These are phyloP conservation scores for Lates japonicus DNA, from an alignment of 2,797 vertebrate genomes.

Conservation along the genomic window DNA sequence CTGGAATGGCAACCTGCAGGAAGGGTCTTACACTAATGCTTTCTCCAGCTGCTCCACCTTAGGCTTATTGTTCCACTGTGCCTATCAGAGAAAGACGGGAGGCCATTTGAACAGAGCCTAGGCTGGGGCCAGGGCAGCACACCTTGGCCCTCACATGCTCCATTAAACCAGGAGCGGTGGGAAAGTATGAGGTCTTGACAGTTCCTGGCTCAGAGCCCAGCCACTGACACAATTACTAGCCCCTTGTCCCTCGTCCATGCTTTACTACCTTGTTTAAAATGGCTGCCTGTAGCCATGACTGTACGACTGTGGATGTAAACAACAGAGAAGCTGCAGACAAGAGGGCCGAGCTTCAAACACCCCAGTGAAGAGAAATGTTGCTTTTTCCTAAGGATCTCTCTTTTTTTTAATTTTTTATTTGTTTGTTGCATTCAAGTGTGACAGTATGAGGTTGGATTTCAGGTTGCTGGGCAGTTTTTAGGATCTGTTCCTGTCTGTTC, in stretches of 20 bases:
- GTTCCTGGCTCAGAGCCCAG: constrained; percentile 70
- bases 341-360: constrained; percentile 16
- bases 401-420: constrained; percentile 18
- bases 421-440: constrained; percentile 10
- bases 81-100: constrained; percentile 57
- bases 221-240: constrained; percentile 73
- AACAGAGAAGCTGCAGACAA: constrained; percentile 39
- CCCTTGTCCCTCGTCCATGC: constrained; percentile 55
- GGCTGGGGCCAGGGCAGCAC: constrained; percentile 49
- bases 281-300: constrained; percentile 61
- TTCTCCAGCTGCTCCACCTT: constrained; percentile 81
- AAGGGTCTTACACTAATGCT: constrained; percentile 77
- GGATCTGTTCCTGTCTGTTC: neutral
- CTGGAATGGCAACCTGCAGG: constrained; percentile 75
- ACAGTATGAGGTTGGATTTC: neutral
- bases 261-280: constrained; percentile 70
- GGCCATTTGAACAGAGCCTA: constrained; percentile 61
- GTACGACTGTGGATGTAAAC: constrained; percentile 57
- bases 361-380: neutral
- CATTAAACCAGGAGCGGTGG: constrained; percentile 77
- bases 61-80: constrained; percentile 75
- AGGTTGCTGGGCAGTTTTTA: neutral
- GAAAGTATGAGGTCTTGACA: constrained; percentile 71
- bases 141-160: constrained; percentile 75
- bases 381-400: neutral